Percentiles rank a stretch among this genome's conserved stretches.
phyloP scores from a whole-genome alignment of 2,888 invertebrate species.

The Carcina quercana region DNA sequence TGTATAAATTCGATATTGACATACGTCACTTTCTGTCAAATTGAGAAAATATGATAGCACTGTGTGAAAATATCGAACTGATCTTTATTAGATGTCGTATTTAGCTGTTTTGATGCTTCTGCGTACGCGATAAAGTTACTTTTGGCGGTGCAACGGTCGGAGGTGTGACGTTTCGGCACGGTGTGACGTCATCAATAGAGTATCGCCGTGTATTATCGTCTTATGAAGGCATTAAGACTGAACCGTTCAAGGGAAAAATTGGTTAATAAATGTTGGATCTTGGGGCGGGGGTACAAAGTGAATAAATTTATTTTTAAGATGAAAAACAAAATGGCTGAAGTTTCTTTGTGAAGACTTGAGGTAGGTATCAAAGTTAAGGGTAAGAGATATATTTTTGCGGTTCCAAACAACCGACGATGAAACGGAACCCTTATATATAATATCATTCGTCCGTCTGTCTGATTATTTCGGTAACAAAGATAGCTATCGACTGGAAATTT shows the following conservation, averaged over 20 bases:
- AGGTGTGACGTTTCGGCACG: slow-evolving; percentile 23
- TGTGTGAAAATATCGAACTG: slow-evolving; percentile 61
- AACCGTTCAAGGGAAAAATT: slow-evolving; percentile 68
- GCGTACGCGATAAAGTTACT: slow-evolving; percentile 1
- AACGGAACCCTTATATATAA: too few relatives aligned
- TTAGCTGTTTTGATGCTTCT: slow-evolving; percentile 16
- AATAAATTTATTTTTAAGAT: too few relatives aligned
- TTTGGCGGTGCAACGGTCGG: slow-evolving; percentile 12
- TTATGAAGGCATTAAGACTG: slow-evolving; percentile 57
- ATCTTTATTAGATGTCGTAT: slow-evolving; percentile 44
- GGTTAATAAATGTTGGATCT: slow-evolving; percentile 55
- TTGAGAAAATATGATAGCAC: slow-evolving; percentile 51
- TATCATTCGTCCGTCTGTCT: too few relatives aligned
- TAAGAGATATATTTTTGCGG: too few relatives aligned
- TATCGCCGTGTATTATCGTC: slow-evolving; percentile 61
- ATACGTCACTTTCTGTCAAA: neutral
- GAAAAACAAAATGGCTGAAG: too few relatives aligned
- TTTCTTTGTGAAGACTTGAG: too few relatives aligned
- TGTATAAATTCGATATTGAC: too few relatives aligned
- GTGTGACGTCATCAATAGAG: slow-evolving; percentile 50
- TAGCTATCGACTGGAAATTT: too few relatives aligned
- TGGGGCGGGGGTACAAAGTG: slow-evolving; percentile 23
- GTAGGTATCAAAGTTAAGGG: too few relatives aligned
- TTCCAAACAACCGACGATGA: too few relatives aligned
- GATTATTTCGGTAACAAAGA: too few relatives aligned